Conservation (phyloP, 2,888 invertebrate species). For the Rhagonycha lutea region DNA sequence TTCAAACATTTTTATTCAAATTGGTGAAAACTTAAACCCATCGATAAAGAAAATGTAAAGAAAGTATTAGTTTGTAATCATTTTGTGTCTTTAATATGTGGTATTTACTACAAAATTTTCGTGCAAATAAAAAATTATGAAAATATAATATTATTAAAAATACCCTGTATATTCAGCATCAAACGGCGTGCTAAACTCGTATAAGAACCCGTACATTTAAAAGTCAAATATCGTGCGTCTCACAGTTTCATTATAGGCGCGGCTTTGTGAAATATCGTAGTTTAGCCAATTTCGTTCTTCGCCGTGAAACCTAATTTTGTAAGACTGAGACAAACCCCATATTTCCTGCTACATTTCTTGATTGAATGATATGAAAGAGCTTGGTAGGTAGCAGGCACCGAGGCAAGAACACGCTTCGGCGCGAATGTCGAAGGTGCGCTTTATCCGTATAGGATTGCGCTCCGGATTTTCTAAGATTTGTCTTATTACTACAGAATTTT, state of each 20-base stretch:
- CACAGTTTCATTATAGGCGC: conserved; percentile 51
- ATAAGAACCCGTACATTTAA: conserved; percentile 50
- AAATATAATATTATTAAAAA: conserved; percentile 3
- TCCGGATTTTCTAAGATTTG: conserved; percentile 31
- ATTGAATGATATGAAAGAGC: conserved; percentile 46
- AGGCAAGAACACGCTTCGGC: neutral
- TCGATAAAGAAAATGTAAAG: neutral
- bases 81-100: neutral
- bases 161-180: conserved; percentile 18
- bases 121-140: neutral
- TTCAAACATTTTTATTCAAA: neutral
- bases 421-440: conserved; percentile 22
- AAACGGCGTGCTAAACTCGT: conserved; percentile 37
- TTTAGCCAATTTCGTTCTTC: conserved; percentile 49
- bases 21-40: neutral
- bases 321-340: conserved; percentile 51
- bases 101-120: neutral
- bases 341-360: conserved; percentile 54
- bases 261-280: conserved; percentile 51
- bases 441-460: conserved; percentile 26
- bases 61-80: neutral
- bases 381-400: conserved; percentile 12
- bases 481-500: conserved; percentile 35
- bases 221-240: conserved; percentile 50
- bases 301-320: conserved; percentile 52